Percentiles rank a stretch among this genome's conserved stretches.
These are phyloP conservation scores for Pao palembangensis DNA, from an alignment of 2,113 vertebrate genomes.

Conservation along the genomic window DNA sequence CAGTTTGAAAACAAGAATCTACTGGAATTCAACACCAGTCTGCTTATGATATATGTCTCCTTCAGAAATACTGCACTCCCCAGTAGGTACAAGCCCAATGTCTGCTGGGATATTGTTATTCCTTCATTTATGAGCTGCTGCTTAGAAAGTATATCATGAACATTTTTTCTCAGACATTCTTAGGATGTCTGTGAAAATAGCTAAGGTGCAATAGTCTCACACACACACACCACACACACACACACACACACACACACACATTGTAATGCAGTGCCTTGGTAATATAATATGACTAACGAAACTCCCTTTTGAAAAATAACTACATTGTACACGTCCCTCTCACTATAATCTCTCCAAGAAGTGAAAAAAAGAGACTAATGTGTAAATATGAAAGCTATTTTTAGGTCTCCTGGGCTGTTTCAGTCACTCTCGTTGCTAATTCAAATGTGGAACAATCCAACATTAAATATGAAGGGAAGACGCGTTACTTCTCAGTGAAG, in stretches of 20 bases:
- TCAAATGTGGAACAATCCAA: conserved; percentile 38
- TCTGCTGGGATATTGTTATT: conserved; percentile 28
- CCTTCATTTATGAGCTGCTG: conserved; percentile 28
- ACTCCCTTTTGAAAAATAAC: conserved; percentile 72
- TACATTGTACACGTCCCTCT: conserved; percentile 16
- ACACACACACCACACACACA: conserved; percentile 2
- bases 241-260: conserved; percentile 19
- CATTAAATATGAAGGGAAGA: conserved; percentile 39
- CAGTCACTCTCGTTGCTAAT: conserved; percentile 55
- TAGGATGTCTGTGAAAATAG: conserved; percentile 48
- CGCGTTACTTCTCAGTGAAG: conserved; percentile 3
- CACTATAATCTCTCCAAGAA: conserved; percentile 56
- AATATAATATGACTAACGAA: conserved; percentile 72
- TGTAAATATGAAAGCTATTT: conserved; percentile 76
- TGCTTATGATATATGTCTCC: conserved; percentile 3
- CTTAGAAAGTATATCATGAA: conserved; percentile 44
- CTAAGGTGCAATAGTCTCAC: conserved; percentile 54
- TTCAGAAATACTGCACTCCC: conserved; percentile 11
- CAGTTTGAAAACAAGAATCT: background rate
- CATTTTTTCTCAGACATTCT: conserved; percentile 36
- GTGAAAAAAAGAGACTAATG: conserved; percentile 68
- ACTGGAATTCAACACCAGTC: conserved; percentile 1
- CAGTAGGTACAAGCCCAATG: conserved; percentile 14
- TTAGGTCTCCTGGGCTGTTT: conserved; percentile 63
- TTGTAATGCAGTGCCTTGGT: conserved; percentile 66